phyloP scores from a whole-genome alignment of 2,113 vertebrate genomes.

The Syngnathus floridae region DNA sequence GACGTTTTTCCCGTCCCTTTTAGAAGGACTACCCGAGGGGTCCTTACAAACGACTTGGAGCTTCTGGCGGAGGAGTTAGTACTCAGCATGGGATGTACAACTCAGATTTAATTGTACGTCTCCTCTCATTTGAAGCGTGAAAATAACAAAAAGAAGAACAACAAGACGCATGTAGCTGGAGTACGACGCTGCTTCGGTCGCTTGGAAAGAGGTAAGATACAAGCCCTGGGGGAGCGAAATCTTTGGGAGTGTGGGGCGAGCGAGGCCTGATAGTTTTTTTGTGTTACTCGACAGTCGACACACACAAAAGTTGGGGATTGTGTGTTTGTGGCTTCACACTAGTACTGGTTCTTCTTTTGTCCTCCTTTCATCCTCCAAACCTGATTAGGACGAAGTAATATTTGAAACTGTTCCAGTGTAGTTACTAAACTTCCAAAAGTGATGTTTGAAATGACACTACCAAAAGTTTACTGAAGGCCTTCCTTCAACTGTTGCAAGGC shows the following conservation, averaged over 20 bases:
- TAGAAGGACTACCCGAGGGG: conserved; percentile 2
- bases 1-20: background rate
- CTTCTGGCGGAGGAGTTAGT: conserved; percentile 38
- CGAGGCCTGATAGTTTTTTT: conserved; percentile 32
- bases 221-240: background rate
- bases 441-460: background rate
- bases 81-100: conserved; percentile 57
- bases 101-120: conserved; percentile 43
- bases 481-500: too few relatives aligned
- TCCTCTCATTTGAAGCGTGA: conserved; percentile 11
- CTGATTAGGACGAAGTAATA: background rate
- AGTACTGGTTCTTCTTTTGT: background rate
- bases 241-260: conserved; percentile 22
- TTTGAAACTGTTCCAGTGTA: background rate
- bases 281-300: conserved; percentile 2
- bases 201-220: conserved; percentile 57
- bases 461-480: too few relatives aligned
- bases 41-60: conserved; percentile 36
- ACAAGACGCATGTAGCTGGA: conserved; percentile 65
- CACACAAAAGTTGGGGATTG: conserved; percentile 44
- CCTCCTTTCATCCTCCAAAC: background rate
- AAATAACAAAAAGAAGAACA: conserved; percentile 23
- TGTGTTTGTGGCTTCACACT: background rate
- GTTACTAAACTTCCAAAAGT: background rate
- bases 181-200: conserved; percentile 39